These are phyloP conservation scores for Poeciliopsis turneri DNA, from an alignment of 2,797 vertebrate genomes.

Conservation along the genomic window DNA sequence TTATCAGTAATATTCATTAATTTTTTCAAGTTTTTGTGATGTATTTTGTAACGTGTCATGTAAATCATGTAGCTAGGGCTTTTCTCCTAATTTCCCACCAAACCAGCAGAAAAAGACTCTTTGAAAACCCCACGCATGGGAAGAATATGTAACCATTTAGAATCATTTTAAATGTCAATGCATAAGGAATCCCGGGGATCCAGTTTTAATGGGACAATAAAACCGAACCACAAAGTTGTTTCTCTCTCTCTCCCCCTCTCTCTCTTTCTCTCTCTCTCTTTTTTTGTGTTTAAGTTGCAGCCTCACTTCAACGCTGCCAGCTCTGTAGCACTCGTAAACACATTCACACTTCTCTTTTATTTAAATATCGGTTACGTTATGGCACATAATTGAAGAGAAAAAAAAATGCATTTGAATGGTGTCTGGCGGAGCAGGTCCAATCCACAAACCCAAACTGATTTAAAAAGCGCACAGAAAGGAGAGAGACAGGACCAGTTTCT, in stretches of 20 bases:
- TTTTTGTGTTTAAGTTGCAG: constrained; percentile 50
- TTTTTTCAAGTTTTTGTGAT: not conserved
- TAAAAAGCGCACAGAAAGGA: constrained; percentile 38
- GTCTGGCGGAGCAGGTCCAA: constrained; percentile 79
- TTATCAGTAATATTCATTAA: not conserved
- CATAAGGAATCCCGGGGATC: constrained; percentile 70
- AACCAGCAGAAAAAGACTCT: constrained; percentile 42
- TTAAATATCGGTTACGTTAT: constrained; percentile 81
- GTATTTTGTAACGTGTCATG: not conserved
- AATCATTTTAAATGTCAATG: constrained; percentile 72
- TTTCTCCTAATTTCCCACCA: constrained; percentile 43
- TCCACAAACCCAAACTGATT: constrained; percentile 75
- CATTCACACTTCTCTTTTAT: constrained; percentile 83
- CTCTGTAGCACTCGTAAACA: constrained; percentile 76
- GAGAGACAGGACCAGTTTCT: constrained; percentile 33
- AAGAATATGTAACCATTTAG: constrained; percentile 72
- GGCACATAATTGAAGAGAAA: constrained; percentile 77
- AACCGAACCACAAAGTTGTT: constrained; percentile 68
- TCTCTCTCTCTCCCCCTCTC: constrained; percentile 34
- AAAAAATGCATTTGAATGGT: constrained; percentile 78
- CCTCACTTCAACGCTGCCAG: constrained; percentile 67
- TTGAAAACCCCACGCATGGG: constrained; percentile 54
- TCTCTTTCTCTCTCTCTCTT: not conserved
- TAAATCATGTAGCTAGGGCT: constrained; percentile 36
- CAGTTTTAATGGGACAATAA: constrained; percentile 79